Base-by-base conservation (phyloP, 2,113 vertebrate genomes). In the Aspiorhynchus laticeps region DNA sequence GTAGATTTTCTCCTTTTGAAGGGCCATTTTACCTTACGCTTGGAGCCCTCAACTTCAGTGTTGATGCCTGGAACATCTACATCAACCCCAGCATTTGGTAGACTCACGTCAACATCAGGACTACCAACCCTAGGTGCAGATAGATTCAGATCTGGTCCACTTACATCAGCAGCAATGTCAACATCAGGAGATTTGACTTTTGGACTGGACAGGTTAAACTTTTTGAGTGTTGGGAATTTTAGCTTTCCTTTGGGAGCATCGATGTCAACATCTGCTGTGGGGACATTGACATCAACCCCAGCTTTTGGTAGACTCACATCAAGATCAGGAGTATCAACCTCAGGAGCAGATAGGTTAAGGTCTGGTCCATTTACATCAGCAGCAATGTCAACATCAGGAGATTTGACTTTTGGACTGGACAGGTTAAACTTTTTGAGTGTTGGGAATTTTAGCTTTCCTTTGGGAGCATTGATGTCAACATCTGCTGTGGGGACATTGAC, bases 1-100 rank as follows among this genome's bases (percentile, higher is more conserved):
- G 67, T 8, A 61, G 88, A 89, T 33, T 56, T 91, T 0, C 88
- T 74, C 87, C 86, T 88, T 41, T 88, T 93, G 80, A 95, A 93
- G 2, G 91, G 92, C 92, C 90, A 77, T 88, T 93, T 84, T 85
- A 53, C 7, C 89, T 93, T 83, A 90, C 87, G 85, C 33, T 88
- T 90, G 12, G 82, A 78, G 48, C 76, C 76, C 17, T 78, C 75
- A 11, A 28, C 76, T 78, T 78, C 63, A 78, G 88, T 11, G 85
- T 83, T 83, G 8, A 75, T 80, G 80, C 91, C 91, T 63, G 91
- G 90, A 28, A 94, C 10, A 2, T 83, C 90, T 63, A 86, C 90
- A 19, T 91, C 85, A 17, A 93, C 2, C 17, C 85, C 87, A 67
- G 88, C 82, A 33, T 92, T 93, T 15, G 93, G 89, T 53, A 84